Base-by-base conservation (phyloP, 1,140 invertebrate genomes). In the Schlechtendalia chinensis region DNA sequence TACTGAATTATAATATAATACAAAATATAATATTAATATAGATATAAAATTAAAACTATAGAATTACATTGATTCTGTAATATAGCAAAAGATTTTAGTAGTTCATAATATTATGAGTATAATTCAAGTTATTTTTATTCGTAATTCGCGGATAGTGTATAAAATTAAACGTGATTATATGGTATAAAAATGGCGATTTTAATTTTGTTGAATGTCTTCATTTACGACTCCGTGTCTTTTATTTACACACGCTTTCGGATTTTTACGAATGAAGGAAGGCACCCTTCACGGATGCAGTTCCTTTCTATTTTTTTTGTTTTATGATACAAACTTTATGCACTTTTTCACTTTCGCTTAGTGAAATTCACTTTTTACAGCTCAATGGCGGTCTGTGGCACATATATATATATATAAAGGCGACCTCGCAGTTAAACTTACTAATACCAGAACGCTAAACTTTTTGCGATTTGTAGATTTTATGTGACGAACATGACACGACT, bases 241-340 rank as follows among this genome's bases (percentile, higher is more conserved):
- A 24, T 79, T 77, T 77, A 77, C 29, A 45, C 54, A 14, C 74
- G 22, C 22, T 79, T 29, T 39, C 39, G 58, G 58, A 79, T 79
- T 79, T 79, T 79, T 79, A 79, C 61, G 75, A 79, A 53, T 39
- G 47, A 71, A 69, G 24, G 47, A 71, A 69, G 24, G 19, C 50
- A 19, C 69, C 69, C 69, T 72, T 29, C 59, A 22, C 47, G 75
- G 56, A 77, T 58, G 22, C 56, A 24, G 39, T n/a, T 77, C 56
- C 22, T 39, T 77, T 47, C 11, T 39, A 29, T 45, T 63, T 27
- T 79, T 50, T 50, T 50, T 8, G 3, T 79, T 79, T 63, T 79
- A 79, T 12, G 75, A 79, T 58, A 79, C 75, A 47, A 69, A 69
- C 67, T 69, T 61, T 79, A 50, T 16, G 29, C 54, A 8, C 17